phyloP scores from a whole-genome alignment of 2,113 vertebrate species.

The Anas platyrhynchos region DNA sequence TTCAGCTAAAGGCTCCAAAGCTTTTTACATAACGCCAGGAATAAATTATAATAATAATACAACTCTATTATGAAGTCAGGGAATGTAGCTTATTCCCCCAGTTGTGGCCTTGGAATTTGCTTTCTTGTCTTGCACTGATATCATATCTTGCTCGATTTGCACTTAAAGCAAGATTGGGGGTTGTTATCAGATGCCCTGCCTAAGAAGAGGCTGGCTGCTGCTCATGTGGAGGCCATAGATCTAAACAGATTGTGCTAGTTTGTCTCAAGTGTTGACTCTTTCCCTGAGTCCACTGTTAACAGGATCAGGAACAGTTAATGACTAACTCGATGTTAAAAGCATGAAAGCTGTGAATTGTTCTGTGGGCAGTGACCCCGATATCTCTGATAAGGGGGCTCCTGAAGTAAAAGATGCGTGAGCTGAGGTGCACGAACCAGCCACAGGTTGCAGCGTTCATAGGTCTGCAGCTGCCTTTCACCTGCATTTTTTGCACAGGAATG shows the following conservation, averaged over 20 bases:
- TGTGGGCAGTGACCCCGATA: fast-evolving
- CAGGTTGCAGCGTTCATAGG: fast-evolving
- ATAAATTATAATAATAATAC: too few species aligned
- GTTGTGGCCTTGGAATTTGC: background rate
- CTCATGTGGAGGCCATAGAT: background rate
- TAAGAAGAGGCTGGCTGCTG: fast-evolving
- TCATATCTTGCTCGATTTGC: background rate
- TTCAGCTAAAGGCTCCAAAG: fast-evolving
- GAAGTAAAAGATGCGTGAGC: background rate
- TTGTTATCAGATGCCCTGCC: fast-evolving
- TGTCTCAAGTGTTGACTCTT: background rate
- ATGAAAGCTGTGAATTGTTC: fast-evolving
- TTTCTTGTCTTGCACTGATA: background rate
- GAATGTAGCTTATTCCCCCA: fast-evolving
- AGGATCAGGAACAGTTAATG: background rate
- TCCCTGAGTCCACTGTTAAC: background rate
- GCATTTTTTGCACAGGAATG: background rate
- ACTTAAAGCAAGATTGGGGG: background rate
- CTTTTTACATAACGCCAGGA: fast-evolving
- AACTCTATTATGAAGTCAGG: fast-evolving
- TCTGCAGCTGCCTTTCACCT: background rate
- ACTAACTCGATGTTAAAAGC: background rate
- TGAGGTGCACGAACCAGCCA: fast-evolving
- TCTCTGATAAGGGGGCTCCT: fast-evolving
- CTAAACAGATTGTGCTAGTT: fast-evolving